These are phyloP conservation scores for Ptyas mucosa DNA, from an alignment of 2,113 vertebrate genomes.

Conservation along the genomic window DNA sequence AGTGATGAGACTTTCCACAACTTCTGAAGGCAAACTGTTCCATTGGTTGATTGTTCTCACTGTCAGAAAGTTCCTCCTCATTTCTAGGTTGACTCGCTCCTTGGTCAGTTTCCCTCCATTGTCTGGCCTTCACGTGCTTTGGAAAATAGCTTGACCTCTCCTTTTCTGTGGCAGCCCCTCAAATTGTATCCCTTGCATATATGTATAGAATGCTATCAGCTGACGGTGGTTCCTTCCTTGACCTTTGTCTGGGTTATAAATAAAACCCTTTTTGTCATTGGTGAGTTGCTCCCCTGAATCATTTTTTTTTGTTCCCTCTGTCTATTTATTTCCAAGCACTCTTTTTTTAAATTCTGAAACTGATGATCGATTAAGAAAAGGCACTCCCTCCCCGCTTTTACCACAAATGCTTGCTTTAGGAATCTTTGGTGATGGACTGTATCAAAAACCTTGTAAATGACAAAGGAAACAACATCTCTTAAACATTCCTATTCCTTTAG, in stretches of 20 bases:
- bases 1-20: too few species aligned
- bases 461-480: background rate
- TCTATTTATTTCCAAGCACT: background rate
- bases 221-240: background rate
- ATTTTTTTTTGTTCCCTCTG: background rate
- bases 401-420: background rate
- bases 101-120: too few species aligned
- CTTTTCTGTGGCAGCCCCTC: too few species aligned
- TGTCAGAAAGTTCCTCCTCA: too few species aligned
- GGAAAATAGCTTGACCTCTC: too few species aligned
- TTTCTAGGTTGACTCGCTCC: too few species aligned
- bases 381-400: background rate
- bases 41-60: too few species aligned
- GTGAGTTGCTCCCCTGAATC: background rate
- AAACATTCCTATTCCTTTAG: background rate
- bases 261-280: background rate
- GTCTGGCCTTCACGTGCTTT: too few species aligned
- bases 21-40: too few species aligned
- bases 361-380: background rate
- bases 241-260: background rate
- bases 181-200: too few species aligned
- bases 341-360: background rate
- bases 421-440: background rate
- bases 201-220: background rate
- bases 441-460: background rate